Evolutionary conservation across 1,140 invertebrate genomes (phyloP), one percentile per base, ranked within the genome.

Genomic region (Neoseiulus cucumeris): DNA sequence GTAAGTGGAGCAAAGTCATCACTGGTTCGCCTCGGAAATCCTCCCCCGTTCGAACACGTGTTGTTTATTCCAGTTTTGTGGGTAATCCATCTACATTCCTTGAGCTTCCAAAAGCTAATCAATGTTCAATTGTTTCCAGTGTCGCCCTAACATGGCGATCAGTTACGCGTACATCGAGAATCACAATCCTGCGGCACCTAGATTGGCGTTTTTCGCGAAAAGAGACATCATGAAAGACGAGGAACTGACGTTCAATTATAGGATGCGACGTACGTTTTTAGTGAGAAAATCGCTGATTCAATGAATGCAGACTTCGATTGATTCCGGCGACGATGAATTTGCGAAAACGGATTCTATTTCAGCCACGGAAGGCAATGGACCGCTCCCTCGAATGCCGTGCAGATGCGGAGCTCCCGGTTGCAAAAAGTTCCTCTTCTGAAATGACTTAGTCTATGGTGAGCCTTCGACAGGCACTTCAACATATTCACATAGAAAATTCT

Each of bases 161-260:
- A 59, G 51, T 20, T 59, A 59, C 33, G 51, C 51, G 12, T 59
- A 59, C 22, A 59, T 59, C 25, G 51, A 59, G 22, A 59, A 59
- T 0, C 51, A 59, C 9, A 17, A 59, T 25, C 51, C 51, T 4
- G 51, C 25, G 17, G 51, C 51, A 1, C 51, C 51, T 1, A 12
- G 51, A 33, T 33, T 59, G 22, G 51, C 51, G 1, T 59, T 59
- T 20, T 59, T 59, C 9, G 51, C 51, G 4, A 25, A 33, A 25
- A 25, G 51, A 59, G 51, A 59, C 33, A 59, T 59, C 51, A 33
- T 33, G 14, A 25, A 33, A 6, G 25, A 59, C 22, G 51, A 59
- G 22, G 51, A 59, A 20, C 51, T 59, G 25, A 59, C 51, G 2
- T 59, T 59, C 51, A 59, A 59, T 33, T 59, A 59, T 9, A 29